phyloP scores from a whole-genome alignment of 2,888 invertebrate genomes.

The Thysanoteuthis rhombus region DNA sequence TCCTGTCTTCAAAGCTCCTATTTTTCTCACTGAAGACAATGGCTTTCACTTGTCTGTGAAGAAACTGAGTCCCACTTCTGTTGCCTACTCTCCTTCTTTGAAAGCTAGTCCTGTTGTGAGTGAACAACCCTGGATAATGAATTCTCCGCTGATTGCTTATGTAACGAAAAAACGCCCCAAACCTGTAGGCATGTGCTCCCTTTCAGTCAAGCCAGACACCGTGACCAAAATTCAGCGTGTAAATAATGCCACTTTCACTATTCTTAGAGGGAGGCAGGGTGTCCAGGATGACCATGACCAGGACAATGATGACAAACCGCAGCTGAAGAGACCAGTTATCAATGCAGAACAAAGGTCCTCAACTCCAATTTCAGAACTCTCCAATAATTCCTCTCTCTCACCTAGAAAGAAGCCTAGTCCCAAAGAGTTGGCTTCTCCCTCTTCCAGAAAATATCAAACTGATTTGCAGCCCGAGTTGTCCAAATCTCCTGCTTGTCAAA shows the following conservation, averaged over 20 bases:
- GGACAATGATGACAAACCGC: not conserved
- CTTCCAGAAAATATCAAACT: not conserved
- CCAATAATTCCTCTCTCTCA: not conserved
- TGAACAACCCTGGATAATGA: constrained; percentile 24
- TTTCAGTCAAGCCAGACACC: not conserved
- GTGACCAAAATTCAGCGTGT: not conserved
- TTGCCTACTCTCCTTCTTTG: not conserved
- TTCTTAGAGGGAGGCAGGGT: not conserved
- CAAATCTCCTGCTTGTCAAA: not conserved
- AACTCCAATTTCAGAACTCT: not conserved
- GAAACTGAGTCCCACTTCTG: not conserved
- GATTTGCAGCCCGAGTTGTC: not conserved
- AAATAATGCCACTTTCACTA: constrained; percentile 18
- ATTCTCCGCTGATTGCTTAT: constrained; percentile 17
- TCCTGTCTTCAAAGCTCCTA: not conserved
- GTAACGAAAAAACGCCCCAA: constrained; percentile 21
- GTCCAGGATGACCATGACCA: not conserved
- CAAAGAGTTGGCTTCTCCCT: not conserved
- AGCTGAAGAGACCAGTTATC: not conserved
- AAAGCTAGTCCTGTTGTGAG: not conserved
- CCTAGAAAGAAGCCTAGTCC: not conserved
- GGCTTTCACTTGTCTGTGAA: not conserved
- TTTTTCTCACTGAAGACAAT: constrained; percentile 18
- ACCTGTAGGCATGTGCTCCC: constrained; percentile 13
- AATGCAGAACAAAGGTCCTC: not conserved